phyloP scores from a whole-genome alignment of 2,797 vertebrate genomes.

The Esox masquinongy region DNA sequence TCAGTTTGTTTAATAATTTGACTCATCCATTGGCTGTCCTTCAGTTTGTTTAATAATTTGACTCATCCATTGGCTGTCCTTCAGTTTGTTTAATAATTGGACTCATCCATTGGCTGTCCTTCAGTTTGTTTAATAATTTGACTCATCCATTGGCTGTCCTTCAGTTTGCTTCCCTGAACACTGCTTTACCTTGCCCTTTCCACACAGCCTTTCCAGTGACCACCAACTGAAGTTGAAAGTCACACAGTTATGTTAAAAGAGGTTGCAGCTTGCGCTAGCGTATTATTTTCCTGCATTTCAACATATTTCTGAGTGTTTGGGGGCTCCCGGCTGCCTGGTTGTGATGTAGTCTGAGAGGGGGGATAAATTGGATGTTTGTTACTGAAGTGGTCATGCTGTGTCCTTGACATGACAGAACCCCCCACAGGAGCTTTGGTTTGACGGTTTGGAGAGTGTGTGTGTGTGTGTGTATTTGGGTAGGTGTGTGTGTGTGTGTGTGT shows the following conservation, averaged over 20 bases:
- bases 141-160: neutral
- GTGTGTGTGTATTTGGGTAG: conserved; percentile 2
- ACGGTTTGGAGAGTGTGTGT: conserved; percentile 1
- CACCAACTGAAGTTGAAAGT: conserved; percentile 29
- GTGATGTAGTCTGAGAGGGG: conserved; percentile 19
- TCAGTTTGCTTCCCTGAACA: neutral
- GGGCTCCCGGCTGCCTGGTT: conserved; percentile 39
- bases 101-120: neutral
- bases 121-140: neutral
- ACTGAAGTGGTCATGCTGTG: conserved; percentile 36
- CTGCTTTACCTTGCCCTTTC: neutral
- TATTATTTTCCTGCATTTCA: conserved; percentile 15
- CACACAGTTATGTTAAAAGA: conserved; percentile 11
- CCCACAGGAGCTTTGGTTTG: conserved; percentile 10
- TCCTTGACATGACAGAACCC: conserved; percentile 43
- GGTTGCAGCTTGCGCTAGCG: neutral
- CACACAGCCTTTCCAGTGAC: neutral
- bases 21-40: neutral
- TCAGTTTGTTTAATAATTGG: neutral
- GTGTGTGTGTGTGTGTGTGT: conserved; percentile 7
- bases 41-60: neutral
- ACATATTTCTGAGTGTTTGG: conserved; percentile 47
- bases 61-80: neutral
- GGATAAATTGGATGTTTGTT: conserved; percentile 51
- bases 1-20: neutral